Evolutionary conservation across 1,140 invertebrate species (phyloP).

Genomic region (Neuroterus valhalla): DNA sequence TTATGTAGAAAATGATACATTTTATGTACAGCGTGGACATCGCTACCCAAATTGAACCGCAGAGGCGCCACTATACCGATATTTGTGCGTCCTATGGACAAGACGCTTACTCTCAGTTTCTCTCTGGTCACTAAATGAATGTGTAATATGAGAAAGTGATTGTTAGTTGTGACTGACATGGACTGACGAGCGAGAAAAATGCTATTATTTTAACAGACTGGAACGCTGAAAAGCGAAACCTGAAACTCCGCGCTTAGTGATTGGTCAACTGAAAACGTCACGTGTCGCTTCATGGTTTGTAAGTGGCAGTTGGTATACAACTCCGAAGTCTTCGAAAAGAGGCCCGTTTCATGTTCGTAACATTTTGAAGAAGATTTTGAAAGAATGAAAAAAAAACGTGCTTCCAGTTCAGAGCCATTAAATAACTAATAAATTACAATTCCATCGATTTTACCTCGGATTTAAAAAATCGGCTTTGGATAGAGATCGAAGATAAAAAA

Average conservation of each 20-base stretch:
- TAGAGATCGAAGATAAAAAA: no score
- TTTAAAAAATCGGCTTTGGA: no score
- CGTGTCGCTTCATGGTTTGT: conserved; percentile 5
- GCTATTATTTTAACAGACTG: conserved; percentile 11
- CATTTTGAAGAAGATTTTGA: neutral
- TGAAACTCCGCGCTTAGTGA: conserved; percentile 3
- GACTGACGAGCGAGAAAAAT: neutral
- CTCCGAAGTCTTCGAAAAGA: neutral
- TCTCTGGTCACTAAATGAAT: neutral
- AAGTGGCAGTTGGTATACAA: neutral
- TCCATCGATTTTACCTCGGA: no score
- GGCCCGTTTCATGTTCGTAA: neutral
- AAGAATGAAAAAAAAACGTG: neutral
- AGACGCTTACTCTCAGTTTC: no score
- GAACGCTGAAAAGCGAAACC: conserved; percentile 23
- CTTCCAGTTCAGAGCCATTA: neutral
- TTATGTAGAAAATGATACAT: no score
- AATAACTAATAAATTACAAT: no score
- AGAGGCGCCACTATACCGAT: no score
- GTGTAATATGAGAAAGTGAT: conserved; percentile 5
- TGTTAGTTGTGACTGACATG: neutral
- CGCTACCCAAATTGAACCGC: no score
- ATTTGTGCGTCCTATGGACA: no score
- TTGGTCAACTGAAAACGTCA: conserved; percentile 1
- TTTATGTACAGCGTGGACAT: no score